These are phyloP conservation scores for Rachycentron canadum DNA, from an alignment of 2,797 vertebrate genomes.

Conservation along the genomic window DNA sequence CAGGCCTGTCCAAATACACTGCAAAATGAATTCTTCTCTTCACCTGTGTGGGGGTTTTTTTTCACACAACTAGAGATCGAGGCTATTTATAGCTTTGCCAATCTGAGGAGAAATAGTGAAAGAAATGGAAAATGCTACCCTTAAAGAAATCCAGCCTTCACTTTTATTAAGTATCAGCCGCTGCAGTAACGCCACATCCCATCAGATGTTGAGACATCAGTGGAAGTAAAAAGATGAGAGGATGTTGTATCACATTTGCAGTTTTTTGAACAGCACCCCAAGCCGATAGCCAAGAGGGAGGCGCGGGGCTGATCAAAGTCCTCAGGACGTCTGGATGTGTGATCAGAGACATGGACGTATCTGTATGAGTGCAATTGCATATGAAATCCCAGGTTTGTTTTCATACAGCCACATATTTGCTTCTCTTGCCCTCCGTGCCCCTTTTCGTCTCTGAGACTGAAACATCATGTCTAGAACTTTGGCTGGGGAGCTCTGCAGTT, in stretches of 20 bases:
- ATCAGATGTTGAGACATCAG: constrained; percentile 62
- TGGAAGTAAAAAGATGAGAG: constrained; percentile 39
- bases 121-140: constrained; percentile 59
- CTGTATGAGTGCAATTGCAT: constrained; percentile 19
- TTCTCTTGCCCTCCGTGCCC: constrained; percentile 48
- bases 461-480: constrained; percentile 77
- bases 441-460: constrained; percentile 65
- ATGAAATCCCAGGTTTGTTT: constrained; percentile 69
- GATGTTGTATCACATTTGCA: constrained; percentile 42
- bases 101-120: constrained; percentile 47
- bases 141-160: constrained; percentile 54
- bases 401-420: constrained; percentile 54
- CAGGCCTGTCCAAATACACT: constrained; percentile 69
- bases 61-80: constrained; percentile 46
- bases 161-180: constrained; percentile 61
- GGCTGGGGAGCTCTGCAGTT: constrained; percentile 76
- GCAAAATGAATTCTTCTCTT: constrained; percentile 71
- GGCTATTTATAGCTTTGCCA: constrained; percentile 69
- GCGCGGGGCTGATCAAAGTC: constrained; percentile 41
- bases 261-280: constrained; percentile 28
- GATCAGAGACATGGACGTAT: constrained; percentile 47
- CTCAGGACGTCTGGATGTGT: constrained; percentile 31
- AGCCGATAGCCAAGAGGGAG: constrained; percentile 30
- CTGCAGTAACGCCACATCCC: constrained; percentile 38
- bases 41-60: constrained; percentile 49